Conservation (phyloP, 1,140 invertebrate genomes). For the Drosophila neocordata region DNA sequence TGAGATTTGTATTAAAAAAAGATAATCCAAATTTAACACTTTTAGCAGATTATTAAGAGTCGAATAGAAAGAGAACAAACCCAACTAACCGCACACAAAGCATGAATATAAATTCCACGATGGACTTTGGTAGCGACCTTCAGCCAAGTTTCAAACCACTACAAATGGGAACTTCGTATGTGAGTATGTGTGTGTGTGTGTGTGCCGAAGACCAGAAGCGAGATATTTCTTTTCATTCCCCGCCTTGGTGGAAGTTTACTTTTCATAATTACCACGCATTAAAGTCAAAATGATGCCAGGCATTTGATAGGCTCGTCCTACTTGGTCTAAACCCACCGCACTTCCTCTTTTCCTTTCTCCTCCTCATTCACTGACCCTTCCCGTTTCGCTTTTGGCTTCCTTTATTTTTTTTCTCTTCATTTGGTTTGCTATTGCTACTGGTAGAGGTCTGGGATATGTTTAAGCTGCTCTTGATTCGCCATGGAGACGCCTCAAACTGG, state of each 20-base stretch:
- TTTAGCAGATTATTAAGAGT: too few relatives aligned
- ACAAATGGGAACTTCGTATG: slow-evolving; percentile 42
- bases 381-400: not conserved
- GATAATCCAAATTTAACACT: too few relatives aligned
- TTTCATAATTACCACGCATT: slow-evolving; percentile 75
- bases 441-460: slow-evolving; percentile 24
- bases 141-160: slow-evolving; percentile 39
- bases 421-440: not conserved
- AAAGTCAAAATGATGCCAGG: slow-evolving; percentile 65
- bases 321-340: not conserved
- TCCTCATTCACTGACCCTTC: not conserved
- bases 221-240: slow-evolving; percentile 41
- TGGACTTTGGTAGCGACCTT: slow-evolving; percentile 36
- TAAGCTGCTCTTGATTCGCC: slow-evolving; percentile 66
- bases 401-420: not conserved
- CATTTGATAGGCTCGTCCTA: slow-evolving; percentile 42
- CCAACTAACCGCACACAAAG: slow-evolving; percentile 48
- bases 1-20: too few relatives aligned
- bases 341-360: not conserved
- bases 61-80: too few relatives aligned
- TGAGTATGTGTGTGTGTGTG: not conserved
- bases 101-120: slow-evolving; percentile 2
- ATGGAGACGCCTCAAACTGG: slow-evolving; percentile 55
- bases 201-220: slow-evolving; percentile 57
- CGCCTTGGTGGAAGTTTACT: slow-evolving; percentile 62